Percentiles rank a stretch among this genome's conserved stretches.
Conservation (phyloP, 2,888 invertebrate genomes). For the Elaeidobius kamerunicus region DNA sequence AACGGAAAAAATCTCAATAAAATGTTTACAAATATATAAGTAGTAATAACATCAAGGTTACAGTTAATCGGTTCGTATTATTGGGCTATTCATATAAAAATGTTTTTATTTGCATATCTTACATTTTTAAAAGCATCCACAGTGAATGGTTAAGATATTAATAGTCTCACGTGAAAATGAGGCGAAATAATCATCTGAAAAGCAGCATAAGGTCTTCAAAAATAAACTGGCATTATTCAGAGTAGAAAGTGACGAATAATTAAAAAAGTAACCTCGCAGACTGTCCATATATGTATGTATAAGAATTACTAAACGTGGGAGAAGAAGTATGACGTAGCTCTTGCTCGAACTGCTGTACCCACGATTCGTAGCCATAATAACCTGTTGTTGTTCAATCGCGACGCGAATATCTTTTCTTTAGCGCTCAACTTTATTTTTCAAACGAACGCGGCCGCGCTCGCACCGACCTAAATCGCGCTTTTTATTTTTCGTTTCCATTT, state of each 20-base stretch:
- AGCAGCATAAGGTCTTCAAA: constrained; percentile 22
- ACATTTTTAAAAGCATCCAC: constrained; percentile 1
- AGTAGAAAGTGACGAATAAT: constrained; percentile 42
- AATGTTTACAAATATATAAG: too few species aligned
- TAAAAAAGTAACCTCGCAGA: constrained; percentile 34
- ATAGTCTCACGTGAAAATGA: constrained; percentile 3
- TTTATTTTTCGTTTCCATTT: constrained; percentile 17
- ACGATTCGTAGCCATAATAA: constrained; percentile 34
- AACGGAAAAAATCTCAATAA: too few species aligned
- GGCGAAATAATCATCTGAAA: constrained; percentile 14
- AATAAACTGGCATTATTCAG: constrained; percentile 22
- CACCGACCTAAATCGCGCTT: constrained; percentile 27
- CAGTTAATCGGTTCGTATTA: too few species aligned
- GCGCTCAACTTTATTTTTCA: constrained; percentile 36
- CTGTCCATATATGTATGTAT: constrained; percentile 45
- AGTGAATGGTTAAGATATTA: background rate
- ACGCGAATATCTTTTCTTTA: constrained; percentile 34
- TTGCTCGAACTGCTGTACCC: too few species aligned
- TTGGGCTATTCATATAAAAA: too few species aligned
- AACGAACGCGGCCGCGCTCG: constrained; percentile 37
- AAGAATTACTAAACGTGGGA: constrained; percentile 44
- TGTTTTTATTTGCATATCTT: background rate
- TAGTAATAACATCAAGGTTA: too few species aligned
- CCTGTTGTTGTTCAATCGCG: constrained; percentile 35
- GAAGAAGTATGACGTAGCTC: constrained; percentile 39